Conservation (phyloP, 1,140 invertebrate species). For the Euura saliciscinereae region DNA sequence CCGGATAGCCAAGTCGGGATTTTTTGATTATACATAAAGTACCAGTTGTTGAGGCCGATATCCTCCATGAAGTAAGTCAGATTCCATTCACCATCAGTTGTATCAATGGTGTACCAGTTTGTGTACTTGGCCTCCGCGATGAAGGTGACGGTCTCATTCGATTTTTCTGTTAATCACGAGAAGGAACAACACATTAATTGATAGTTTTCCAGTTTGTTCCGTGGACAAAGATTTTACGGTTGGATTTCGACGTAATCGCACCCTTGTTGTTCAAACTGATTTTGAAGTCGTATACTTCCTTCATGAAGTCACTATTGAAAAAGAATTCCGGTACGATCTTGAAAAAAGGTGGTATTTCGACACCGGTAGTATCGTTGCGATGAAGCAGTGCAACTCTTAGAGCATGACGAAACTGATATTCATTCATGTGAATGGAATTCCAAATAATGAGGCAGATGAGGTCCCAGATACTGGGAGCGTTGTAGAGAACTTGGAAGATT, state of each 20-base stretch:
- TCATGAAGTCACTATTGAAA: background rate
- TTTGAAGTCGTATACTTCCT: background rate
- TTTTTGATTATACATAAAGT: constrained; percentile 67
- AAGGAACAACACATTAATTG: no score
- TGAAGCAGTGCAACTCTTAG: background rate
- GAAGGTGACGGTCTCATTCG: constrained; percentile 8
- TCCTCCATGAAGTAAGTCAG: constrained; percentile 76
- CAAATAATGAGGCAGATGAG: background rate
- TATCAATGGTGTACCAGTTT: constrained; percentile 55
- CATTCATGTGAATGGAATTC: background rate
- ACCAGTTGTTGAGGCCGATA: constrained; percentile 68
- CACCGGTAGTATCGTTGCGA: background rate
- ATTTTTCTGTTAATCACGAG: no score
- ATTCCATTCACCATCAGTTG: constrained; percentile 56
- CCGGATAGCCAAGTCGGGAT: constrained; percentile 67
- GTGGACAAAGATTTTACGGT: no score
- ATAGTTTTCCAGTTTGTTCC: no score
- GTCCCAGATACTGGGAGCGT: background rate
- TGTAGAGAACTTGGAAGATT: background rate
- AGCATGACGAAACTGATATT: background rate
- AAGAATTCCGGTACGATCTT: background rate
- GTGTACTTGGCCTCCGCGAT: constrained; percentile 57
- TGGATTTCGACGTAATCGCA: constrained; percentile 15
- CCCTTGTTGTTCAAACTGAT: background rate
- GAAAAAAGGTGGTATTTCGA: background rate